Evolutionary conservation across 2,888 invertebrate species (phyloP), one percentile per base, ranked within the genome.

Genomic region (Drosophila lacicola): DNA sequence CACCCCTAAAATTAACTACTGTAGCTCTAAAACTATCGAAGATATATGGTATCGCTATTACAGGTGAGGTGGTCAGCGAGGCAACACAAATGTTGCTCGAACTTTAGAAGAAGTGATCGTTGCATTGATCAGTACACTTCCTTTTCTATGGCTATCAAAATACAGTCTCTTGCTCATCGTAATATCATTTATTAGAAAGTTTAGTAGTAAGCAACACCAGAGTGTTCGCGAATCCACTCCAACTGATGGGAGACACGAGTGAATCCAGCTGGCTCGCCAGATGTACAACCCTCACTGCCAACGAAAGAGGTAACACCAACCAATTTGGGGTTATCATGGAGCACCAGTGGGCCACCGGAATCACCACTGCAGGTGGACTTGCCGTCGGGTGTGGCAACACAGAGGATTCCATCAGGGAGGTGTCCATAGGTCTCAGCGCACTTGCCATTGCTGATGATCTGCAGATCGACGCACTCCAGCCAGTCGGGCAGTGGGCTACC

Each of bases 381-480:
- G 49, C 80, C 80, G 0, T 56, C 61, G 51, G 74, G 58, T 6
- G 86, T 87, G 8, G 63, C 44, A 3, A 81, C 80, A 45, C 91
- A 90, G 53, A 91, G 65, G 46, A 80, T 50, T 63, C 36, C 8
- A 34, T 29, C 5, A 8, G 10, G 14, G 33, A 13, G 5, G 6
- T 21, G 13, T 50, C 66, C 49, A 17, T 70, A 86, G 45, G 61
- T 68, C 0, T 36, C 42, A 0, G 39, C 29, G 74, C 93, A 93
- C 29, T 70, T 14, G 67, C 10, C 21, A 61, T 91, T 91, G 49
- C 78, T 66, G 3, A 92, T 90, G 41, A 93, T 84, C 17, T 90
- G 86, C n/a, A 91, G 65, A 10, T 82, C 65, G 4, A 90, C 90
- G 63, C 87, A 90, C 68, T 92, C 88, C 21, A 93, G 81, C 45